A percentile compares a stretch with the other conserved stretches of the same genome.
phyloP scores from a whole-genome alignment of 2,888 invertebrate species.

The Sthenelais limicola region DNA sequence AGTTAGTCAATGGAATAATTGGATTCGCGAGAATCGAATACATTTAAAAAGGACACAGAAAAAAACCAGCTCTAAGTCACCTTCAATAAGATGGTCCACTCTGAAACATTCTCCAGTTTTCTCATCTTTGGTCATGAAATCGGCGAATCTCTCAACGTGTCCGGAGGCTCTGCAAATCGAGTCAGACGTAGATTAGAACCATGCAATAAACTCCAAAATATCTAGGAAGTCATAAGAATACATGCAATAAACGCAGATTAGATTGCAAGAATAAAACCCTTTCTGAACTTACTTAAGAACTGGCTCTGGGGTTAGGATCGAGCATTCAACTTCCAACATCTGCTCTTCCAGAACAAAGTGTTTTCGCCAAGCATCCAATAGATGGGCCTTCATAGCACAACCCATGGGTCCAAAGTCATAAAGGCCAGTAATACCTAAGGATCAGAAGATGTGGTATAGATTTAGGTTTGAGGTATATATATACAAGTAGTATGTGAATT shows the following conservation, averaged over 20 bases:
- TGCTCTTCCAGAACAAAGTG: conserved; percentile 97
- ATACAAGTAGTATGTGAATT: too few species aligned
- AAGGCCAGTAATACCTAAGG: conserved; percentile 80
- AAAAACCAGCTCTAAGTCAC: conserved; percentile 54
- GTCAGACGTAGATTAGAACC: background rate
- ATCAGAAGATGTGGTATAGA: background rate
- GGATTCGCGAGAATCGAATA: too few species aligned
- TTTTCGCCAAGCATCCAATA: conserved; percentile 93
- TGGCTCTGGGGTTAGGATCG: conserved; percentile 96
- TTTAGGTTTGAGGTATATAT: too few species aligned
- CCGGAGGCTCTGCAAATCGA: conserved; percentile 85
- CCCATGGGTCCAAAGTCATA: conserved; percentile 99
- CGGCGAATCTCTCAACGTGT: conserved; percentile 98
- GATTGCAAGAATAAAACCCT: background rate
- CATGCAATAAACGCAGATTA: background rate
- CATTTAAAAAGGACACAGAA: too few species aligned
- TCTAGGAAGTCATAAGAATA: background rate
- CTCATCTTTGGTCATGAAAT: conserved; percentile 98
- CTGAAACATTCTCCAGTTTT: conserved; percentile 98
- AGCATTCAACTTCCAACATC: conserved; percentile 99
- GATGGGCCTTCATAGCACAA: conserved; percentile 96
- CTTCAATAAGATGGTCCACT: conserved; percentile 96
- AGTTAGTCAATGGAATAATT: too few species aligned
- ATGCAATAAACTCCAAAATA: background rate
- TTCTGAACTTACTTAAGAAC: conserved; percentile 84